A percentile compares a stretch with the other conserved stretches of the same genome.
Evolutionary conservation across 2,888 invertebrate species (phyloP).

Genomic region (Barypeithes pellucidus): DNA sequence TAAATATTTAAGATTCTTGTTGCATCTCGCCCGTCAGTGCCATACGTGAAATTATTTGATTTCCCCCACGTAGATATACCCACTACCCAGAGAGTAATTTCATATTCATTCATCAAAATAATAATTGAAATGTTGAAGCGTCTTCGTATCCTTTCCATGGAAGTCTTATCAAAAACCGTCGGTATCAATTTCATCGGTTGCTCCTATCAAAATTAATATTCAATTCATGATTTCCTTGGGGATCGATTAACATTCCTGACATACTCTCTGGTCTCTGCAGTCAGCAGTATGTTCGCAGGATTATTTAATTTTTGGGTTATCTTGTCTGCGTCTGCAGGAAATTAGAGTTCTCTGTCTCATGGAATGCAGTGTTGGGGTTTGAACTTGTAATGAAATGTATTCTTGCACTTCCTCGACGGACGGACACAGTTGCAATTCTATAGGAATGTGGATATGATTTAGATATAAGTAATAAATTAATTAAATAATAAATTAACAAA

Average conservation of each 20-base stretch:
- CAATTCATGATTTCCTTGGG: constrained; percentile 26
- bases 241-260: constrained; percentile 38
- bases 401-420: too few species aligned
- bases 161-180: constrained; percentile 42
- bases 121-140: constrained; percentile 49
- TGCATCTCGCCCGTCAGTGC: background rate
- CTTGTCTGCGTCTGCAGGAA: constrained; percentile 5
- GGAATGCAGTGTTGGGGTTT: too few species aligned
- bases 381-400: too few species aligned
- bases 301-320: constrained; percentile 30
- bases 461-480: too few species aligned
- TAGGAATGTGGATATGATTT: too few species aligned
- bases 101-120: constrained; percentile 45
- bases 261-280: constrained; percentile 23
- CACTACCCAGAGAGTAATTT: constrained; percentile 33
- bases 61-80: constrained; percentile 13
- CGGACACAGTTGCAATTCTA: too few species aligned
- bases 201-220: constrained; percentile 41
- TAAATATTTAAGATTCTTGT: constrained; percentile 1
- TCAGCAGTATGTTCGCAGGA: background rate
- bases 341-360: background rate
- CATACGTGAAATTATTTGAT: constrained; percentile 30
- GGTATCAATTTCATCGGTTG: constrained; percentile 51
- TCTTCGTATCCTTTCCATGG: constrained; percentile 39
- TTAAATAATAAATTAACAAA: too few species aligned